phyloP scores from a whole-genome alignment of 2,888 invertebrate genomes.

The Drosophila merina region DNA sequence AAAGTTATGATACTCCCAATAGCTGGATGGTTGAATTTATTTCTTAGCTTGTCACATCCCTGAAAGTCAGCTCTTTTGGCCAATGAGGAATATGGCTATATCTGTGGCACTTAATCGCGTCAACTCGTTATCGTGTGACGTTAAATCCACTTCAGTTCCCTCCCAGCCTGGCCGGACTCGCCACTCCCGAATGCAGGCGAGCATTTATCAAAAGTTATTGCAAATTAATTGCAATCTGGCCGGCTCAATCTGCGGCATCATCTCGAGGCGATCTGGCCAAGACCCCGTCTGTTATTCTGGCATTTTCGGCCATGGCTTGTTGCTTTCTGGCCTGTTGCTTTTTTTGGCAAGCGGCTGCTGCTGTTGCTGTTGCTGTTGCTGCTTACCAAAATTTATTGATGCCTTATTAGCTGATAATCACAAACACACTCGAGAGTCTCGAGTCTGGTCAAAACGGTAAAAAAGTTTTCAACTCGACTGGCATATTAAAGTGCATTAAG shows the following conservation, averaged over 20 bases:
- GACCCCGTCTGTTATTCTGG: conserved; percentile 36
- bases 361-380: conserved; percentile 42
- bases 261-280: conserved; percentile 60
- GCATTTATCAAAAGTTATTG: conserved; percentile 81
- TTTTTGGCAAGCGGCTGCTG: conserved; percentile 2
- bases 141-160: conserved; percentile 54
- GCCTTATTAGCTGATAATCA: conserved; percentile 83
- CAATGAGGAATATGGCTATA: conserved; percentile 22
- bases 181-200: conserved; percentile 46
- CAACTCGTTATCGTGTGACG: conserved; percentile 67
- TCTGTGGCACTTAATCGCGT: conserved; percentile 69
- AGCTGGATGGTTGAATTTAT: neutral
- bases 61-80: conserved; percentile 46
- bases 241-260: conserved; percentile 69
- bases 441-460: conserved; percentile 66
- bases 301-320: conserved; percentile 58
- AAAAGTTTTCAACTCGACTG: conserved; percentile 54
- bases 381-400: conserved; percentile 82
- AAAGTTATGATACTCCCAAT: neutral
- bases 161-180: conserved; percentile 10
- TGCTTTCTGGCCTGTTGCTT: conserved; percentile 23
- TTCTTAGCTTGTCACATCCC: neutral
- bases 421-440: conserved; percentile 54
- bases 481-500: conserved; percentile 80
- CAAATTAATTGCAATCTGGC: conserved; percentile 80